Evolutionary conservation across 1,140 invertebrate species (phyloP).

Genomic region (Centruroides vittatus): DNA sequence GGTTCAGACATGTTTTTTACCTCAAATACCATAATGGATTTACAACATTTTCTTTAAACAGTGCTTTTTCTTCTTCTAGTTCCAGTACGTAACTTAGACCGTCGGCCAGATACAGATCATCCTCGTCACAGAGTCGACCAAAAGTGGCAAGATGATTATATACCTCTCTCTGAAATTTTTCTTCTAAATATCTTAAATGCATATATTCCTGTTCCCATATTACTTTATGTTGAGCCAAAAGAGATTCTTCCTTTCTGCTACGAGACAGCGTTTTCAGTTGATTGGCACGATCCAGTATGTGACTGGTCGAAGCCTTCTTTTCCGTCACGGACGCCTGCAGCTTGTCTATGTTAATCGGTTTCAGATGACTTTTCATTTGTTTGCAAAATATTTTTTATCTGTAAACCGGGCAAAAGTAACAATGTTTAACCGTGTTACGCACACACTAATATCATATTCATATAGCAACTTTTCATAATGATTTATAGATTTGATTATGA

Average conservation of each 20-base stretch:
- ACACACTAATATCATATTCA: too few species aligned
- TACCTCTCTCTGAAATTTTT: constrained; percentile 11
- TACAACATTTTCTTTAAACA: constrained; percentile 14
- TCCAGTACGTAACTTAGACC: constrained; percentile 12
- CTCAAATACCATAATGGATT: constrained; percentile 13
- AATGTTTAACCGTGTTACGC: too few species aligned
- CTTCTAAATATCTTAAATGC: constrained; percentile 13
- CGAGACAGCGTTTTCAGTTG: constrained; percentile 9
- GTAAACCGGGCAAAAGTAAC: too few species aligned
- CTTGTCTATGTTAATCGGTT: neutral
- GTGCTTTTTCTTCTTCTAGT: constrained; percentile 13
- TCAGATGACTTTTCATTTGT: too few species aligned
- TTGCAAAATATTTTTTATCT: too few species aligned
- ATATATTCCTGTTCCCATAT: constrained; percentile 16
- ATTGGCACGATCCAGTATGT: constrained; percentile 9
- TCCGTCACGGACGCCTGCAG: constrained; percentile 7
- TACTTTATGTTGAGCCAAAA: constrained; percentile 14
- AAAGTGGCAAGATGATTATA: constrained; percentile 14
- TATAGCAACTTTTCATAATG: too few species aligned
- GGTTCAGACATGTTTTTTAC: neutral
- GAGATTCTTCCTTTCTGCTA: constrained; percentile 9
- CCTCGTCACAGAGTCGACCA: constrained; percentile 8
- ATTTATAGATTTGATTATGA: too few species aligned
- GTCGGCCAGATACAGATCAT: constrained; percentile 7
- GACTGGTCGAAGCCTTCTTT: constrained; percentile 1